Evolutionary conservation across 2,888 invertebrate species (phyloP), one percentile per base, ranked within the genome.

Genomic region (Calameuta filiformis): DNA sequence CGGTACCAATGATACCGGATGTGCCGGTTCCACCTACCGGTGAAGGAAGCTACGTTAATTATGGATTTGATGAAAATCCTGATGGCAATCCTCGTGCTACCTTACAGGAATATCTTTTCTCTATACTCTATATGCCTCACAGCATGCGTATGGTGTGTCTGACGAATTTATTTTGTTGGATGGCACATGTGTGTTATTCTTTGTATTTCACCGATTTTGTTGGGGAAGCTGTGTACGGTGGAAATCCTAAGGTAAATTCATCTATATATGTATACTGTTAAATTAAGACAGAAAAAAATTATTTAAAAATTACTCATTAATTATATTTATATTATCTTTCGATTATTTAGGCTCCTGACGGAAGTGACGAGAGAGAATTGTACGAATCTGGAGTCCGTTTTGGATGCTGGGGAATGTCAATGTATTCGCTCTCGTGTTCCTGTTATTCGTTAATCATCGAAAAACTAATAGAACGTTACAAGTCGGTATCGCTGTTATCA

Each of bases 111-210:
- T 98, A 98, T 91, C 93, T 98, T 56, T 93, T 94, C 84, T 98
- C 98, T 9, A 98, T 98, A 79, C 92, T 98, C n/a, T 94, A 95
- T 90, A 98, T 99, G 97, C 98, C 99, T 0, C 93, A 93, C 86
- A 98, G 97, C 0, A 93, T 98, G 83, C 94, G 96, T 56, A 95
- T 97, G 88, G 94, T 98, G 15, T 98, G 98, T 88, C 90, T 98
- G 81, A 98, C 98, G 23, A 98, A 98, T 92, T 93, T 98, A 68
- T 98, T 98, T 92, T 98, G 98, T 89, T 99, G 98, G 98, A 98
- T 98, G 98, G 97, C 98, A 0, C 96, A 99, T 85, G 98, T 99
- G 73, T 98, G 98, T 91, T 99, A 98, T 90, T 98, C 98, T 0
- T 93, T 99, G 11, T 98, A 98, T 92, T 98, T 99, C 91, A 99